phyloP scores from a whole-genome alignment of 2,888 invertebrate genomes.

The Machimus rusticus region DNA sequence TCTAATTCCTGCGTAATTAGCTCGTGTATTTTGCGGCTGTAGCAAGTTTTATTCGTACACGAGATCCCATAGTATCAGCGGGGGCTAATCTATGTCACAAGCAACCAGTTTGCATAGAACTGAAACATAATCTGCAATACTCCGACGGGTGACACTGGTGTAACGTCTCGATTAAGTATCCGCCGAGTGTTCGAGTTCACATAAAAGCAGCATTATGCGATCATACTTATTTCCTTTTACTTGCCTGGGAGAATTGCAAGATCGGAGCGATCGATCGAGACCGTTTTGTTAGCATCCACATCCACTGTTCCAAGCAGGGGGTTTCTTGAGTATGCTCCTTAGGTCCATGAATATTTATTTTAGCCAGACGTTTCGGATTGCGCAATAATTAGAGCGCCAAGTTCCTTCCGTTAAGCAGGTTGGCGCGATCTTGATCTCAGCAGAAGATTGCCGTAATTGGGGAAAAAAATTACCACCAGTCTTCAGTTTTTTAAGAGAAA shows the following conservation, averaged over 20 bases:
- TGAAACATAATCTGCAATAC: background rate
- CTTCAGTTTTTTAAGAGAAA: background rate
- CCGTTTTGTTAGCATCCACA: background rate
- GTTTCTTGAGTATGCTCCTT: background rate
- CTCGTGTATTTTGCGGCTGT: background rate
- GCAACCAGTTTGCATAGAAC: background rate
- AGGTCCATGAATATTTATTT: background rate
- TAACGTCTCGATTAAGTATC: background rate
- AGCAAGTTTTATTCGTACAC: background rate
- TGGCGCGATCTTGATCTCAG: background rate
- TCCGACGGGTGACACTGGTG: background rate
- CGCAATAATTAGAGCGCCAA: background rate
- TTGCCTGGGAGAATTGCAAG: background rate
- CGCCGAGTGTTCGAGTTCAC: background rate
- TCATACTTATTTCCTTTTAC: background rate
- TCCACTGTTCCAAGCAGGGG: background rate
- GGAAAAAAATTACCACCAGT: background rate
- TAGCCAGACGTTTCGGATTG: background rate
- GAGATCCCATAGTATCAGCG: background rate
- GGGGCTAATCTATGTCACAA: background rate
- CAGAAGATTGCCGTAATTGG: background rate
- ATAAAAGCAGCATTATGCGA: background rate
- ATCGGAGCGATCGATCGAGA: background rate
- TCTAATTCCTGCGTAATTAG: background rate
- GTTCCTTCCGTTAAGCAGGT: background rate